These are phyloP conservation scores for Charadrius vociferus DNA, from an alignment of 2,113 vertebrate genomes.

Conservation along the genomic window DNA sequence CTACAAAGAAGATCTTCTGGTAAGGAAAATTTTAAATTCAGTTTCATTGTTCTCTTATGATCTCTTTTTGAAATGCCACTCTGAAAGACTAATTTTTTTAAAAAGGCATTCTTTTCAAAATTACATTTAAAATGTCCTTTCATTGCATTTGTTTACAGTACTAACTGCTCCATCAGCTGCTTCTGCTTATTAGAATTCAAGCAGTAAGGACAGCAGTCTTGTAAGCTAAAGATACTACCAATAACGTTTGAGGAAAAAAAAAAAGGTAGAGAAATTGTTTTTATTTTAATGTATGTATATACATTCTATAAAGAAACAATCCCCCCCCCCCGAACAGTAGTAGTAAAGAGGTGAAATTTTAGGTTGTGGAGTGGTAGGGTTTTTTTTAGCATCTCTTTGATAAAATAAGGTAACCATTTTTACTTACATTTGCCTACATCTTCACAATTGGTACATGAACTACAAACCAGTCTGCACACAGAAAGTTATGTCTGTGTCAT, in stretches of 20 bases:
- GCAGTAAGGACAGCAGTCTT: not conserved
- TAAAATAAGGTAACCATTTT: not conserved
- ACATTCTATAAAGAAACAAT: not conserved
- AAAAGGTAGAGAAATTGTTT: fast-evolving
- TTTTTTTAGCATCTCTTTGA: not conserved
- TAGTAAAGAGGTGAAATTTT: not conserved
- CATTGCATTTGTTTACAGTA: not conserved
- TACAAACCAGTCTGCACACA: not conserved
- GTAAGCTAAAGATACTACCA: not conserved
- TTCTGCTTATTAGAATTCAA: slow-evolving; percentile 5
- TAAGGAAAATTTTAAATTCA: not conserved
- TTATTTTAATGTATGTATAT: not conserved
- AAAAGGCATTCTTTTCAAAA: not conserved
- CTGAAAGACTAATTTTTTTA: not conserved
- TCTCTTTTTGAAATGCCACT: not conserved
- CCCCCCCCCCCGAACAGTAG: not conserved
- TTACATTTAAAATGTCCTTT: not conserved
- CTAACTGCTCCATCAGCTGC: not conserved
- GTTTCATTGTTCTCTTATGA: not conserved
- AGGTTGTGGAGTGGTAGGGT: not conserved
- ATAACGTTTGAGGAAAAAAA: not conserved
- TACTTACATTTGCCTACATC: not conserved
- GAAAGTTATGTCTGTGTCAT: not conserved
- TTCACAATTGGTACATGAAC: not conserved
- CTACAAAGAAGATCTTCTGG: not conserved